Percentiles rank a stretch among this genome's conserved stretches.
These are phyloP conservation scores for Daktulosphaira vitifoliae DNA, from an alignment of 1,140 invertebrate species.

Conservation along the genomic window DNA sequence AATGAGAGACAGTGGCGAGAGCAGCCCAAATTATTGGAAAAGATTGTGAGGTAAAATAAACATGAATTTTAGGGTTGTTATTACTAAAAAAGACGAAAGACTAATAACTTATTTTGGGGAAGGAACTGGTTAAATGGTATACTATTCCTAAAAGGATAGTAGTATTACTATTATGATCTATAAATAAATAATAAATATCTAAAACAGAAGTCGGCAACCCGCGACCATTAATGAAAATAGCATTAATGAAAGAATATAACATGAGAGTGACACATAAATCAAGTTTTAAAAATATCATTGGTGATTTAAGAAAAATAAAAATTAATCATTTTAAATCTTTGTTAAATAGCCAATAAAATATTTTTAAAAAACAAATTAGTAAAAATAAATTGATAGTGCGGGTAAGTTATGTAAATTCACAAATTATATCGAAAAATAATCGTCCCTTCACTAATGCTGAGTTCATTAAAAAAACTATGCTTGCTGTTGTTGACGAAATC, in stretches of 20 bases:
- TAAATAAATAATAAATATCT: no score
- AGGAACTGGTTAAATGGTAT: no score
- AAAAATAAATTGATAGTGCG: background rate
- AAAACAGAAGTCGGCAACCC: no score
- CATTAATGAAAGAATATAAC: background rate
- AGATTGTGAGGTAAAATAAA: no score
- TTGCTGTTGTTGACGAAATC: background rate
- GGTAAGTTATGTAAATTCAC: background rate
- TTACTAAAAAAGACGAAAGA: no score
- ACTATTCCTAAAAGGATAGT: no score
- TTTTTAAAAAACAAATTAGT: constrained; percentile 1
- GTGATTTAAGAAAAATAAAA: background rate
- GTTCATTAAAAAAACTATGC: background rate
- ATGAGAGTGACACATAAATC: background rate
- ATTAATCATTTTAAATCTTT: background rate
- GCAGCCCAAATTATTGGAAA: no score
- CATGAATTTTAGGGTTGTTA: no score
- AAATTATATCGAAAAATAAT: background rate
- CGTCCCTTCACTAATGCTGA: background rate
- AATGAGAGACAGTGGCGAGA: no score
- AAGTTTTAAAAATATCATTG: background rate
- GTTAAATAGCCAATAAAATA: background rate
- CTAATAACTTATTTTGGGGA: no score
- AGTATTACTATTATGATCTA: no score
- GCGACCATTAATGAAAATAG: no score